A percentile compares a stretch with the other conserved stretches of the same genome.
These are phyloP conservation scores for Trypoxylus dichotomus DNA, from an alignment of 1,140 invertebrate genomes.

Conservation along the genomic window DNA sequence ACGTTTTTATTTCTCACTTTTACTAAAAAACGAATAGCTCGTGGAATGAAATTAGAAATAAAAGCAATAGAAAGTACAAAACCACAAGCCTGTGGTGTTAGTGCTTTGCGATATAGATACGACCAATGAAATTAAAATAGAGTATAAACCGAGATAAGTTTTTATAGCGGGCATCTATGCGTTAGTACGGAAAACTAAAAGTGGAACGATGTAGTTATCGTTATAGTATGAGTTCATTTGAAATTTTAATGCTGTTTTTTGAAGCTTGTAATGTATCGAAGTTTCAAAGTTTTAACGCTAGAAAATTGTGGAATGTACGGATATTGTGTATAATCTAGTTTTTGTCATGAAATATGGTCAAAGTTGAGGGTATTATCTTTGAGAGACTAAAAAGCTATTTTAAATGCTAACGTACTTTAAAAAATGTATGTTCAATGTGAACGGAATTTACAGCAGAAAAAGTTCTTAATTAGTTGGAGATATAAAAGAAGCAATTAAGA, in stretches of 20 bases:
- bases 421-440: no score
- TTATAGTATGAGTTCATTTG: background rate
- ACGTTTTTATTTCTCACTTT: no score
- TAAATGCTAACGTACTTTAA: no score
- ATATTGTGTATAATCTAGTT: background rate
- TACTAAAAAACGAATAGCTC: no score
- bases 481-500: background rate
- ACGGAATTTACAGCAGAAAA: no score
- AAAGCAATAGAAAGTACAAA: background rate
- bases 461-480: background rate
- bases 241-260: background rate
- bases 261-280: background rate
- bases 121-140: conserved; percentile 10
- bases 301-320: background rate
- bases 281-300: background rate
- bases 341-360: background rate
- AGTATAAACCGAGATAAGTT: background rate
- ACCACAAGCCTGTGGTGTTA: background rate
- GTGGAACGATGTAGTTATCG: background rate
- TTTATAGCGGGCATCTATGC: background rate
- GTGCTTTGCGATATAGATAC: background rate
- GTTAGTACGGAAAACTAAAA: background rate
- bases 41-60: background rate
- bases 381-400: no score
- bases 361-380: background rate